phyloP scores from a whole-genome alignment of 2,888 invertebrate species.

The Cancer borealis region DNA sequence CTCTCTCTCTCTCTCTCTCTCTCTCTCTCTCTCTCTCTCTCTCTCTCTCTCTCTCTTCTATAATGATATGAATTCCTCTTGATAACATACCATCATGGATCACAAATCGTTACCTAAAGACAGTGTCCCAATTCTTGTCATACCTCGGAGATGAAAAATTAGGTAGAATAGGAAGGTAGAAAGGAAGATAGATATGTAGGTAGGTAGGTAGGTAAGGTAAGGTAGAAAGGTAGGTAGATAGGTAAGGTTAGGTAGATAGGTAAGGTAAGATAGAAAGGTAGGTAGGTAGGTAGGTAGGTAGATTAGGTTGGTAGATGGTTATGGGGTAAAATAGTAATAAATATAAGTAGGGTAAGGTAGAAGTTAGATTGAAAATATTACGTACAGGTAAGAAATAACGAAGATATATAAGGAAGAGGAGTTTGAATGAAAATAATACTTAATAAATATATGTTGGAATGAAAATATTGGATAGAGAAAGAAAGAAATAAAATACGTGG shows the following conservation, averaged over 20 bases:
- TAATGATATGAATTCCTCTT: not conserved
- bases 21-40: constrained; percentile 11
- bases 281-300: not conserved
- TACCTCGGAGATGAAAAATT: not conserved
- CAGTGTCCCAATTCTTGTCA: not conserved
- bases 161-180: too few relatives aligned
- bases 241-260: not conserved
- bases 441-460: too few relatives aligned
- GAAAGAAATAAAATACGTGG: too few relatives aligned
- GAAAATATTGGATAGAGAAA: too few relatives aligned
- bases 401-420: too few relatives aligned
- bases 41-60: not conserved
- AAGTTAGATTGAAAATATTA: too few relatives aligned
- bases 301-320: too few relatives aligned
- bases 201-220: not conserved
- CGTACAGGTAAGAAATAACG: too few relatives aligned
- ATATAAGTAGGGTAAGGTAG: too few relatives aligned
- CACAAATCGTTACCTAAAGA: not conserved
- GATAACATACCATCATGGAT: not conserved
- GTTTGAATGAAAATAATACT: too few relatives aligned
- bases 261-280: not conserved
- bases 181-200: too few relatives aligned
- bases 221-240: not conserved
- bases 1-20: constrained; percentile 16
- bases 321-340: too few relatives aligned